phyloP scores from a whole-genome alignment of 2,888 invertebrate species.

The Drosophila parthenogenetica region DNA sequence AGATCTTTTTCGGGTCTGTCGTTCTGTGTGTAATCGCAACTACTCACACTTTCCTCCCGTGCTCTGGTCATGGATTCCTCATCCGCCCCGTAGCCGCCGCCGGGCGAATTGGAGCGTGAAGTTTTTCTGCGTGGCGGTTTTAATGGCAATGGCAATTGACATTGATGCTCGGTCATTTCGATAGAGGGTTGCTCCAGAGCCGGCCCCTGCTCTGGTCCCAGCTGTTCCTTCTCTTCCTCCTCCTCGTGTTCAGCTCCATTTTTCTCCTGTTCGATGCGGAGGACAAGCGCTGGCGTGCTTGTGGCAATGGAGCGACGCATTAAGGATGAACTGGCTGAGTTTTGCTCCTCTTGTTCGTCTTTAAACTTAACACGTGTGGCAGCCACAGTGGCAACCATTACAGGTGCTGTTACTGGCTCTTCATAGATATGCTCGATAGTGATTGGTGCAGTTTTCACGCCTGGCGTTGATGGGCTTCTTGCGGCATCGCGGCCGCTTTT shows the following conservation, averaged over 20 bases:
- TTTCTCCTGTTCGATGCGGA: conserved; percentile 66
- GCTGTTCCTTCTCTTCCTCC: conserved; percentile 11
- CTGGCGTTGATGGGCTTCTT: conserved; percentile 38
- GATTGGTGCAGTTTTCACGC: conserved; percentile 18
- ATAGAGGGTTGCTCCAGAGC: conserved; percentile 31
- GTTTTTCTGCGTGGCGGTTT: conserved; percentile 84
- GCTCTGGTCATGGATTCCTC: conserved; percentile 37
- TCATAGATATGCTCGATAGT: conserved; percentile 76
- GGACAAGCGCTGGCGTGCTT: conserved; percentile 81
- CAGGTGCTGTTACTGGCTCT: conserved; percentile 57
- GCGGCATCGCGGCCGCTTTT: conserved; percentile 45
- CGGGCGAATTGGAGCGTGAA: conserved; percentile 83
- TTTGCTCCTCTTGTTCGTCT: conserved; percentile 44
- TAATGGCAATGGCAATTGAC: conserved; percentile 72
- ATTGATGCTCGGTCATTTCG: conserved; percentile 60
- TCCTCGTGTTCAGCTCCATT: neutral
- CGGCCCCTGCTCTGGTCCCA: conserved; percentile 5
- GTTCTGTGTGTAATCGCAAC: conserved; percentile 20
- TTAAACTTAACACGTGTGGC: conserved; percentile 57
- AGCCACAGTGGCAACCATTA: conserved; percentile 20
- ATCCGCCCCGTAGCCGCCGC: conserved; percentile 48
- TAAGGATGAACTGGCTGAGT: conserved; percentile 2
- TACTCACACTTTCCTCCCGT: conserved; percentile 68
- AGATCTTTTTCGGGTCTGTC: conserved; percentile 24
- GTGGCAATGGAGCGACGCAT: conserved; percentile 80